Evolutionary conservation across 2,113 vertebrate species (phyloP), one percentile per base, ranked within the genome.

Genomic region (Tylochromis polylepis): DNA sequence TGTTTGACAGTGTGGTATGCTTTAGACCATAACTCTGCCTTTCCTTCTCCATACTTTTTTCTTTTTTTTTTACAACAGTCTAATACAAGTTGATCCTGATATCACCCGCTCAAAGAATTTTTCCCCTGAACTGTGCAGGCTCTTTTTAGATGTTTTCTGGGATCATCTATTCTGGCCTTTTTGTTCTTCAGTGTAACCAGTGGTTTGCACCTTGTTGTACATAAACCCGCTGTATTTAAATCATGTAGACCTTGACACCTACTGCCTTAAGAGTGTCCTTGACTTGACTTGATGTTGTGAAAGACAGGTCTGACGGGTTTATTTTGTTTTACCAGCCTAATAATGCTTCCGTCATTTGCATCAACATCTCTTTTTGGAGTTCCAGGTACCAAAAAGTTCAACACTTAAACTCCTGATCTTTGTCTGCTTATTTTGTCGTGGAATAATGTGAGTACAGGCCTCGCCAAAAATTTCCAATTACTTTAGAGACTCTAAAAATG

Each of bases 31-130:
- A 70, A 43, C 12, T 24, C n/a, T 72, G 22, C n/a, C 14, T 72
- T 43, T 27, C 65, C 38, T 72, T 72, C 38, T 27, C 5, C 65
- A 43, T 27, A 43, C 65, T 70, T 70, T 43, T 5, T 3, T 18
- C 29, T n/a, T 1, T 29, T 11, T n/a, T n/a, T 0, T 8, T 3
- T 4, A 5, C 5, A 46, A 2, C 14, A 67, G 24, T 46, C 2
- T 0, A 8, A 2, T 70, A 70, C 3, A 16, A 22, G n/a, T 16
- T 2, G 1, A 43, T 27, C 2, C 14, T 70, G 12, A 41, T 70
- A 43, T 43, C 38, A 70, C n/a, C 38, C 14, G 0, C 38, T 41
- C n/a, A 70, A 70, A 43, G 5, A 24, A 41, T 43, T 10, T 43
- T 70, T 3, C 10, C 18, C 60, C 36, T 43, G 38, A 72, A 29